phyloP scores from a whole-genome alignment of 64 coral and sea anemone species.

The Pocillopora verrucosa region DNA sequence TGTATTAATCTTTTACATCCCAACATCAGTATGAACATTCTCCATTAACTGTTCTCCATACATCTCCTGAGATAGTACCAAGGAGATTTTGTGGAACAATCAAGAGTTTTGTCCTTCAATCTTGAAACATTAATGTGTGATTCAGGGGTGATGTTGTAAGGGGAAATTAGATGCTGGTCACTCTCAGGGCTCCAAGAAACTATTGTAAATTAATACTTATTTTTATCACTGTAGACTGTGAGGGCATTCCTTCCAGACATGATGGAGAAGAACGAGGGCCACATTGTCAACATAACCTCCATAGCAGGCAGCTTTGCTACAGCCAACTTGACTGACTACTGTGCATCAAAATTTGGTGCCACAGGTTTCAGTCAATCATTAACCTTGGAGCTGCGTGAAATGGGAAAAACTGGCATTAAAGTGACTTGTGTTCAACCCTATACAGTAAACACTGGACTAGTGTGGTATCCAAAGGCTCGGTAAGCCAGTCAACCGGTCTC shows the following conservation, averaged over 20 bases:
- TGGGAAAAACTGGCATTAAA: slow-evolving; percentile 64
- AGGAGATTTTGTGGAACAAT: not conserved
- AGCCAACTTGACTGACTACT: slow-evolving; percentile 64
- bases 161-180: no score
- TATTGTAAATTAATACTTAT: not conserved
- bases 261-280: slow-evolving; percentile 79
- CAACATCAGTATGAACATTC: no score
- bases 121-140: no score
- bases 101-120: no score
- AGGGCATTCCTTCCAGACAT: slow-evolving; percentile 82
- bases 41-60: no score
- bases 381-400: slow-evolving; percentile 40
- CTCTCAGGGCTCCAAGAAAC: not conserved
- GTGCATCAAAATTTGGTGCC: slow-evolving; percentile 80
- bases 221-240: slow-evolving; percentile 59
- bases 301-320: slow-evolving; percentile 65
- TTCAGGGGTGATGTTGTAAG: no score
- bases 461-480: slow-evolving; percentile 71
- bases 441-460: slow-evolving; percentile 70
- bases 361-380: slow-evolving; percentile 82
- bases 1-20: no score
- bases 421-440: slow-evolving; percentile 81
- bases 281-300: slow-evolving; percentile 90
- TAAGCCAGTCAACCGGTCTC: no score
- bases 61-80: no score